Base-by-base conservation (phyloP, 2,797 vertebrate genomes). In the Xenops minutus region DNA sequence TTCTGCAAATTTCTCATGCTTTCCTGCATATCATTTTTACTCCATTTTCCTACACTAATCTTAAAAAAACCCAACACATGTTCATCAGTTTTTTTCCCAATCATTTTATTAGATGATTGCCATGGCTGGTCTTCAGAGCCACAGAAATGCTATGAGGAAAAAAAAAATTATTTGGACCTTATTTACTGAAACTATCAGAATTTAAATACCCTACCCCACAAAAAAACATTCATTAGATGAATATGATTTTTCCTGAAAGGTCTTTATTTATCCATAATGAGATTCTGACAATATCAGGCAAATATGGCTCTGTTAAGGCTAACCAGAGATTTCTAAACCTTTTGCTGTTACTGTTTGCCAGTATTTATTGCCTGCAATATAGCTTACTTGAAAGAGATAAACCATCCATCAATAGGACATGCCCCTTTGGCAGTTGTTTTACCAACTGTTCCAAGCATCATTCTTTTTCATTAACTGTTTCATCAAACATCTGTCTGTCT, bases 401-500 rank as follows among this genome's bases (percentile, higher is more conserved):
- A 90, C 67, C 48, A 86, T 93, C 55, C 68, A 76, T 89, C 94
- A 94, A 73, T 13, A 88, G 63, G 73, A 88, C 66, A 55, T 88
- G 67, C 3, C 81, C 81, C 87, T 87, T 85, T 61, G 79, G 69
- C 87, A 76, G 54, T 10, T 88, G 73, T 77, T 95, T 76, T 59
- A 88, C 84, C 87, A 89, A 43, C 66, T 81, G 7, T 92, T 91
- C 55, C 66, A 81, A 71, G 55, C 41, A 78, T 59, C 80, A 79
- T 75, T 86, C 95, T 78, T 88, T 93, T 90, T 83, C 85, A 91
- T 80, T 89, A 89, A 49, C 54, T 73, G 16, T 54, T 91, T 78
- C 66, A 93, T 86, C 79, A 92, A 81, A 85, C 52, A 81, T 72
- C 52, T 90, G 39, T 63, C 92, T 68, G 41, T 62, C 85, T 83